phyloP scores from a whole-genome alignment of 2,888 invertebrate species.

The Acleris sparsana region DNA sequence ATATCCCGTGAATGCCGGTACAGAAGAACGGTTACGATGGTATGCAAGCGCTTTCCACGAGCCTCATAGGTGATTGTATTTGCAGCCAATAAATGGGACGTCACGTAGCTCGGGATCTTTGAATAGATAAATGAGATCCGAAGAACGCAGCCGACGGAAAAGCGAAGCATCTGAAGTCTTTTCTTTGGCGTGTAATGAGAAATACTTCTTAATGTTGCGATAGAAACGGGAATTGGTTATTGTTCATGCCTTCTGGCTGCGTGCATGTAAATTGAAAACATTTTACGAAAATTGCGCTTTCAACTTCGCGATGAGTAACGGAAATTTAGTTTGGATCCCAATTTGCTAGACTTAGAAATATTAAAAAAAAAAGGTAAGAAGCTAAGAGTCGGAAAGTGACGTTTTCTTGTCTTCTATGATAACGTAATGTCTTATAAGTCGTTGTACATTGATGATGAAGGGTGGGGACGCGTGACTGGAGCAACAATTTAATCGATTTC shows the following conservation, averaged over 20 bases:
- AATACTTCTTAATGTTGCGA: too few species aligned
- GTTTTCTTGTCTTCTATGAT: too few species aligned
- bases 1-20: conserved; percentile 53
- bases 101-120: conserved; percentile 25
- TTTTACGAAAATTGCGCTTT: too few species aligned
- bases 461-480: too few species aligned
- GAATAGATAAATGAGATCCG: conserved; percentile 30
- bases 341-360: not conserved
- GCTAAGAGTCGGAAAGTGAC: not conserved
- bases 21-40: conserved; percentile 54
- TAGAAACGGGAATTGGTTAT: too few species aligned
- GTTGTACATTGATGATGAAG: too few species aligned
- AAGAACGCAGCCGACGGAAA: conserved; percentile 12
- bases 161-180: conserved; percentile 9
- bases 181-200: not conserved
- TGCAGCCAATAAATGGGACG: conserved; percentile 53
- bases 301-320: too few species aligned
- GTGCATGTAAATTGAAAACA: too few species aligned
- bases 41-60: conserved; percentile 54
- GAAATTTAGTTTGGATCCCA: too few species aligned
- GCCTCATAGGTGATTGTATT: conserved; percentile 56
- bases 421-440: not conserved
- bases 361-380: not conserved
- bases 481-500: too few species aligned
- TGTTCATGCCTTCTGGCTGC: too few species aligned